These are phyloP conservation scores for Seriola dumerili DNA, from an alignment of 2,113 vertebrate species.

Conservation along the genomic window DNA sequence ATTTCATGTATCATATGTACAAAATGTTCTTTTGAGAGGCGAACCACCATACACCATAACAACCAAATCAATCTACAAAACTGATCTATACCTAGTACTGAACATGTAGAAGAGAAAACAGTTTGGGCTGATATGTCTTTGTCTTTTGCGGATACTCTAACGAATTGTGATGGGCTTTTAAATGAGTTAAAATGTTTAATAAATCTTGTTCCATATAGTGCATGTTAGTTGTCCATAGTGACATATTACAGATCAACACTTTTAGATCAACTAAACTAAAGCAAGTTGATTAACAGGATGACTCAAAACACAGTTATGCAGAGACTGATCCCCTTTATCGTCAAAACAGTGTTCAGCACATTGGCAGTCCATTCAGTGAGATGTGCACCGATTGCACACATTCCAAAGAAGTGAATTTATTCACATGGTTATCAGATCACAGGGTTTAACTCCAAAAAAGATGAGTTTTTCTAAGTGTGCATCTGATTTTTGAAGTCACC, in stretches of 20 bases:
- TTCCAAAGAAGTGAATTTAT: slow-evolving; percentile 37
- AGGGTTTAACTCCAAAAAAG: slow-evolving; percentile 29
- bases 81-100: slow-evolving; percentile 46
- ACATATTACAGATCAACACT: slow-evolving; percentile 18
- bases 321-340: slow-evolving; percentile 23
- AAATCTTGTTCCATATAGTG: slow-evolving; percentile 5
- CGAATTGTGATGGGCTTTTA: neutral
- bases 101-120: slow-evolving; percentile 31
- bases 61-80: slow-evolving; percentile 58
- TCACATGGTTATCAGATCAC: slow-evolving; percentile 44
- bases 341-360: slow-evolving; percentile 20
- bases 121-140: slow-evolving; percentile 26
- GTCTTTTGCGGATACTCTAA: slow-evolving; percentile 33
- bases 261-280: slow-evolving; percentile 33
- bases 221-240: slow-evolving; percentile 9
- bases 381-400: slow-evolving; percentile 29
- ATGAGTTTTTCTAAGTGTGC: slow-evolving; percentile 20
- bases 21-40: slow-evolving; percentile 53
- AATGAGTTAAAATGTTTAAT: neutral
- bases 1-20: slow-evolving; percentile 63
- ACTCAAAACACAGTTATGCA: slow-evolving; percentile 50
- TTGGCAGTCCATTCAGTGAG: slow-evolving; percentile 38
- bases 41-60: slow-evolving; percentile 64
- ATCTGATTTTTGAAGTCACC: slow-evolving; percentile 36
- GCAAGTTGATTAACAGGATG: slow-evolving; percentile 24